Evolutionary conservation across 2,888 invertebrate genomes (phyloP).

Genomic region (Busseola fusca): DNA sequence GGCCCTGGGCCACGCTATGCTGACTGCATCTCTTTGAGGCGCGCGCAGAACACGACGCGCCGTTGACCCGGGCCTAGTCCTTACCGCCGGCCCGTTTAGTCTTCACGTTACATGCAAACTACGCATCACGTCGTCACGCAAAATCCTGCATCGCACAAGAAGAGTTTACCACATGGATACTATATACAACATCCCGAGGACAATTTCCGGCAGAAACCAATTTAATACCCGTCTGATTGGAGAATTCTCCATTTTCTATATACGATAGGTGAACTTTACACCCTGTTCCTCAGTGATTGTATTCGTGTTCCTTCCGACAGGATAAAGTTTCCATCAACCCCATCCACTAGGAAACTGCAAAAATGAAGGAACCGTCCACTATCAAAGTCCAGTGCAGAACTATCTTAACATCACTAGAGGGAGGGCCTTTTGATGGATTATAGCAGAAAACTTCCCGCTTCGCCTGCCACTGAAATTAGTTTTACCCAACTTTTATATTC

Average conservation of each 20-base stretch:
- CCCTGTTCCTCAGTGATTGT: not conserved
- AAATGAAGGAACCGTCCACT: not conserved
- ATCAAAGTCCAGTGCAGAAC: conserved; percentile 20
- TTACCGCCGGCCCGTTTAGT: no score
- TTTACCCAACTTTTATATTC: conserved; percentile 63
- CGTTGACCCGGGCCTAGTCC: no score
- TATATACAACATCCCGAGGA: not conserved
- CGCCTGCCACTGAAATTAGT: conserved; percentile 69
- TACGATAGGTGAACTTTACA: not conserved
- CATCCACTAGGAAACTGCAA: not conserved
- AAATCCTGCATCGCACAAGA: not conserved
- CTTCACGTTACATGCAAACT: not conserved
- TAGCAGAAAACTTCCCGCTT: conserved; percentile 60
- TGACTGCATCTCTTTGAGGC: no score
- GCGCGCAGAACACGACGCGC: no score
- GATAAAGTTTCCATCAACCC: not conserved
- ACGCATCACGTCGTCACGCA: not conserved
- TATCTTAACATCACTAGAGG: conserved; percentile 33
- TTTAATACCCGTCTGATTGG: not conserved
- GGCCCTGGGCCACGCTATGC: no score
- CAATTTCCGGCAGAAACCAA: not conserved
- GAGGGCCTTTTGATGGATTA: conserved; percentile 73
- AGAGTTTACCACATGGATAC: not conserved
- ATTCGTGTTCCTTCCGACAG: no score
- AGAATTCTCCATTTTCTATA: not conserved